Conservation (phyloP, 2,113 vertebrate genomes). For the Butorides virescens region DNA sequence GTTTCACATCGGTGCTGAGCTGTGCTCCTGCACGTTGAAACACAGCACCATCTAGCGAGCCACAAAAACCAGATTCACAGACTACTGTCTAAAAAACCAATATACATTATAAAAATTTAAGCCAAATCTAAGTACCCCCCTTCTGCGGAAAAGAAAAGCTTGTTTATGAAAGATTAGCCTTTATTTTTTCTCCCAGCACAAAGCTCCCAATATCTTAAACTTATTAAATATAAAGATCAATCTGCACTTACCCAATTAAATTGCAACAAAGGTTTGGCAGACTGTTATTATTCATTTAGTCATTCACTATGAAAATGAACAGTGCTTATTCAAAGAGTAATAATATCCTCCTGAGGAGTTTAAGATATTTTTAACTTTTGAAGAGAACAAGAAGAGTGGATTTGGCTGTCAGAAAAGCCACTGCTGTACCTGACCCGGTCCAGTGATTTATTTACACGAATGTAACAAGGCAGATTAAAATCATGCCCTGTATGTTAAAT, state of each 20-base stretch:
- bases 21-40: not conserved
- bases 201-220: not conserved
- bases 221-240: not conserved
- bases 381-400: not conserved
- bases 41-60: conserved; percentile 67
- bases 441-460: not conserved
- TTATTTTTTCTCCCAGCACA: not conserved
- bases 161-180: not conserved
- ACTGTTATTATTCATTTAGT: not conserved
- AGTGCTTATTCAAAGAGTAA: not conserved
- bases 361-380: not conserved
- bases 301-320: not conserved
- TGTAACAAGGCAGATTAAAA: not conserved
- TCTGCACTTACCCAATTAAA: not conserved
- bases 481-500: not conserved
- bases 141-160: not conserved
- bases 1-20: accelerated
- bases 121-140: not conserved
- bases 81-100: accelerated
- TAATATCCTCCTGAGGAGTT: not conserved
- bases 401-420: not conserved
- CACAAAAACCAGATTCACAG: not conserved
- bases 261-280: not conserved
- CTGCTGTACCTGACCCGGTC: not conserved
- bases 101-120: not conserved